Base-by-base conservation (phyloP, 1,140 invertebrate genomes). In the Geopemphigus sp. region DNA sequence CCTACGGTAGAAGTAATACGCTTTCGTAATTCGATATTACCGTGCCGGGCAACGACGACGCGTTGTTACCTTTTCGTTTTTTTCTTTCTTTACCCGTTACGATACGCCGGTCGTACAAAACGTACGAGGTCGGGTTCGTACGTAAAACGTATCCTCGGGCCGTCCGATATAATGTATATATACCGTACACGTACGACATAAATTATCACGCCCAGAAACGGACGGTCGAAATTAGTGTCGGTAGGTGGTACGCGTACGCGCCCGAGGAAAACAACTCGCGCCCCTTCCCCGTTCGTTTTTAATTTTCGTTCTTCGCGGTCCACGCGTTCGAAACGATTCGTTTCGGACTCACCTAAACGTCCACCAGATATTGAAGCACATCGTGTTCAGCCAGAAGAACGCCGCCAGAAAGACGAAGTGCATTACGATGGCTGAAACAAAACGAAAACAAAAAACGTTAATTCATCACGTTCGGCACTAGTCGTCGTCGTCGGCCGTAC, bases 321-420 rank as follows among this genome's bases (percentile, higher is more conserved):
- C n/a, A n/a, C n/a, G n/a, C n/a, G n/a, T n/a, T n/a, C n/a, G n/a
- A n/a, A n/a, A n/a, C n/a, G n/a, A n/a, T 63, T 72, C 17, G 11
- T 72, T 72, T 72, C 17, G 10, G n/a, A 81, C 82, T 83, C 63
- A 84, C 84, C 84, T 83, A 86, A 94, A 94, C 17, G 95, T 96
- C 90, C 94, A 94, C 92, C 94, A 96, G 84, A 96, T 95, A 86
- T 97, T 95, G 87, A 96, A 95, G 85, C 95, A 95, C 93, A 97
- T 96, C 56, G 94, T 94, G 86, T 94, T 95, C 80, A 98, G 92
- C 96, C 96, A 98, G 85, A 96, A 96, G 88, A 98, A 98, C 81
- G 95, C 94, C 39, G 94, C 90, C 84, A 98, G 87, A 86, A 96
- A 96, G 86, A 95, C 93, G 88, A 96, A 97, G 85, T 98, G 96